These are phyloP conservation scores for Sinocyclocheilus rhinocerous DNA, from an alignment of 2,113 vertebrate genomes.

Conservation along the genomic window DNA sequence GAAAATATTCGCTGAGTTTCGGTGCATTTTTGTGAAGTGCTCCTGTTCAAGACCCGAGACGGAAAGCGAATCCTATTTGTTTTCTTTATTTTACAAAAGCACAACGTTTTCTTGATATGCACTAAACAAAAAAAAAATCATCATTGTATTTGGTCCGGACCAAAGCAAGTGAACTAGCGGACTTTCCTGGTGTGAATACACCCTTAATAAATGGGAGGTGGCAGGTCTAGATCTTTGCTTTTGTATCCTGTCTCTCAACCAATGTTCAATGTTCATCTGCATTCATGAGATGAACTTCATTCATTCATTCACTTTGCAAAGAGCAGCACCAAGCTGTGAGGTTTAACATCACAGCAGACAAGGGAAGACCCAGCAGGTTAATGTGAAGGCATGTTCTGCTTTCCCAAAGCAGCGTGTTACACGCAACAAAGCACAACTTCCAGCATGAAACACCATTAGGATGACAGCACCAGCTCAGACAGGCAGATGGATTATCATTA, in stretches of 20 bases:
- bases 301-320: constrained; percentile 7
- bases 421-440: constrained; percentile 31
- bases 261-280: constrained; percentile 13
- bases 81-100: too few relatives aligned
- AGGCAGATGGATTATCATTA: constrained; percentile 31
- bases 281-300: constrained; percentile 42
- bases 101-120: too few relatives aligned
- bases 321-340: constrained; percentile 20
- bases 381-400: constrained; percentile 10
- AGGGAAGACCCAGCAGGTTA: constrained; percentile 39
- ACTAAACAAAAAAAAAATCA: too few relatives aligned
- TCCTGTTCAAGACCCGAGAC: too few relatives aligned
- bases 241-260: background rate
- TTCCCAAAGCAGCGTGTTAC: constrained; percentile 35
- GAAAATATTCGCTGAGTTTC: too few relatives aligned
- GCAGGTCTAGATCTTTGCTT: constrained; percentile 8
- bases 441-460: constrained; percentile 27
- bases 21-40: too few relatives aligned
- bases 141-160: too few relatives aligned
- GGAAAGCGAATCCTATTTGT: too few relatives aligned
- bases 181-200: too few relatives aligned
- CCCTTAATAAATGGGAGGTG: background rate
- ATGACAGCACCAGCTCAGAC: constrained; percentile 34
- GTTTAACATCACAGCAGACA: constrained; percentile 19
- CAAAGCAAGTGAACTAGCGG: too few relatives aligned